These are phyloP conservation scores for Psilopsiagon aurifrons DNA, from an alignment of 2,113 vertebrate genomes.

Conservation along the genomic window DNA sequence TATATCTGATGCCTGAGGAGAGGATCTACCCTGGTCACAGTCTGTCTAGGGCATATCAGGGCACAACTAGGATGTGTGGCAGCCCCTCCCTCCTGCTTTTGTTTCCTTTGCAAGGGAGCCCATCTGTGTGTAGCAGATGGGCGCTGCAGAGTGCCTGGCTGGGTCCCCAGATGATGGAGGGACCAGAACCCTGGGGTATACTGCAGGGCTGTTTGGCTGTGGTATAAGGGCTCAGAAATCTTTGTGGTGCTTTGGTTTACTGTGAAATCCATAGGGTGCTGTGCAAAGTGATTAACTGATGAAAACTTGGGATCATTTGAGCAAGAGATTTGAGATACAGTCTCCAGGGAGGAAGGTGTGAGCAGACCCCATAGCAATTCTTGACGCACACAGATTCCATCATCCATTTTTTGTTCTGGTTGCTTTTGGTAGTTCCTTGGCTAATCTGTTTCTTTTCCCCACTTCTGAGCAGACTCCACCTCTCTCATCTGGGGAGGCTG, in stretches of 20 bases:
- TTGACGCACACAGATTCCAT: background rate
- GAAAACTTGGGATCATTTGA: background rate
- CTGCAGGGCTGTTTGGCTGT: background rate
- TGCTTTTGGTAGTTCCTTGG: background rate
- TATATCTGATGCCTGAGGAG: background rate
- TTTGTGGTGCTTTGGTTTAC: background rate
- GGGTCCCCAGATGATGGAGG: conserved; percentile 31
- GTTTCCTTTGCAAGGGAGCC: conserved; percentile 45
- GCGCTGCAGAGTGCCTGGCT: conserved; percentile 35
- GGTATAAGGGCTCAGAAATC: background rate
- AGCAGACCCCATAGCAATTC: background rate
- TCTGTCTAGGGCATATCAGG: conserved; percentile 40
- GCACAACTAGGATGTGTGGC: conserved; percentile 5
- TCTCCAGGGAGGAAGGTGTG: background rate
- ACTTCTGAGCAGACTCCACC: background rate
- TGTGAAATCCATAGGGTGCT: background rate
- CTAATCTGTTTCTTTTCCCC: background rate
- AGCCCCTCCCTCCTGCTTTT: conserved; percentile 8
- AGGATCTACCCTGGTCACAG: background rate
- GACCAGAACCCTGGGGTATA: background rate
- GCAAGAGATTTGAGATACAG: background rate
- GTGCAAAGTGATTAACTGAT: background rate
- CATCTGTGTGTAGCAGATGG: conserved; percentile 63
- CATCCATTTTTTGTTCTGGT: background rate
- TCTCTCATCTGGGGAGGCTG: background rate